Conservation (phyloP, 2,797 vertebrate species). For the Alcedo quadribrachys region DNA sequence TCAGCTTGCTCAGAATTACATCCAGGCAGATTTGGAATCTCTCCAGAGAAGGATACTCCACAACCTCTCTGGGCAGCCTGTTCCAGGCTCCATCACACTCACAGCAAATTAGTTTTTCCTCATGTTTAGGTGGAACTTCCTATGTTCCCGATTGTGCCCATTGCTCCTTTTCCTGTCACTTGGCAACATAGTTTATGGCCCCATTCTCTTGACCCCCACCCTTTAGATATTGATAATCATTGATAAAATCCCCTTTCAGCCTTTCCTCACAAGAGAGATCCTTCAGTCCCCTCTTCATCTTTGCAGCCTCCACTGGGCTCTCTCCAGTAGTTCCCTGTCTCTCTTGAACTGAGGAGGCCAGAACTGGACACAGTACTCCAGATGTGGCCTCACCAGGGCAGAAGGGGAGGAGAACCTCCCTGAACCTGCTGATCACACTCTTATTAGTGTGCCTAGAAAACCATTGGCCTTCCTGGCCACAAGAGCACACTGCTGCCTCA, state of each 20-base stretch:
- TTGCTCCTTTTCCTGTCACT: not conserved
- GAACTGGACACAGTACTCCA: not conserved
- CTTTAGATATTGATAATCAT: not conserved
- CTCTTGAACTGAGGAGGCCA: not conserved
- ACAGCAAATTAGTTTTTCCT: not conserved
- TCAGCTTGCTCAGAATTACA: not conserved
- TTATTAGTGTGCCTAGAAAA: not conserved
- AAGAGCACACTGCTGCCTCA: not conserved
- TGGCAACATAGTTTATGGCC: not conserved
- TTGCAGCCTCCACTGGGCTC: not conserved
- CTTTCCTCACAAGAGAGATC: not conserved
- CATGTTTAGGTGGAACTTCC: not conserved
- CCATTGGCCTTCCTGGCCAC: not conserved
- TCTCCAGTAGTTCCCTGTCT: not conserved
- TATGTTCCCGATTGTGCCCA: not conserved
- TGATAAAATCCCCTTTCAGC: not conserved
- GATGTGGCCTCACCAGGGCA: not conserved
- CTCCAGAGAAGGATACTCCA: not conserved
- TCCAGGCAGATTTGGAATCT: not conserved
- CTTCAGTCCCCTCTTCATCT: not conserved
- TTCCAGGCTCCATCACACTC: not conserved
- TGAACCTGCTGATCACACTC: not conserved
- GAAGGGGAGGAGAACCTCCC: not conserved
- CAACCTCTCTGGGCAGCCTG: not conserved
- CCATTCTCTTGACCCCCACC: not conserved